Base-by-base conservation (phyloP, 2,113 vertebrate species). In the Heloderma charlesbogerti region DNA sequence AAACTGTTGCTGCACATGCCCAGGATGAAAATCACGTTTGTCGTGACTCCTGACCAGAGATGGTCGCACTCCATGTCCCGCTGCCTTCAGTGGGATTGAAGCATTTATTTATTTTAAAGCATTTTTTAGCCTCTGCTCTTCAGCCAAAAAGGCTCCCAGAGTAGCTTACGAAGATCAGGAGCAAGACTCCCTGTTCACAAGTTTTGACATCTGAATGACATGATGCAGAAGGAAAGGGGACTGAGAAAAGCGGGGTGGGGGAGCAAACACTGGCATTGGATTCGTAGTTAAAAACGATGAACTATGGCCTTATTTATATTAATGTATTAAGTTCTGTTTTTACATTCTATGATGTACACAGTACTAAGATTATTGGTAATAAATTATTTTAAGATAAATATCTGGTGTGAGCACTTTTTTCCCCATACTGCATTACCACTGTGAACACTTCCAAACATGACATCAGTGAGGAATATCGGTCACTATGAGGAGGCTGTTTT, bases 1-100 rank as follows among this genome's bases (percentile, higher is more conserved):
- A 43, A 75, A 91, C 25, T 87, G 4, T 1, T 85, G 75, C 92
- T 87, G 88, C 85, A 57, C 77, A 48, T 91, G 84, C 92, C 67
- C 78, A 88, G n/a, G 88, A 81, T 31, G 48, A 37, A 27, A 84
- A 25, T 45, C 20, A 51, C 3, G 43, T 29, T 22, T 84, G 48
- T 63, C 60, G n/a, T 83, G 51, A 40, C 27, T 37, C 4, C 6
- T 20, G 4, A 34, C 29, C 40, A 66, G 75, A n/a, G 60, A n/a
- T 34, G 18, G 57, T n/a, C n/a, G 25, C 40, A 3, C 43, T 18
- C 22, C 25, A 12, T 66, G 9, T 60, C 40, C 18, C 34, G 43
- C 43, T 78, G 15, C 43, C 22, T 63, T 75, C 43, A 13, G 10
- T 80, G 60, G 43, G 63, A 67, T 60, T 66, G 9, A 6, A 75